phyloP scores from a whole-genome alignment of 2,797 vertebrate species.

The Oceanodroma leucorhoa region DNA sequence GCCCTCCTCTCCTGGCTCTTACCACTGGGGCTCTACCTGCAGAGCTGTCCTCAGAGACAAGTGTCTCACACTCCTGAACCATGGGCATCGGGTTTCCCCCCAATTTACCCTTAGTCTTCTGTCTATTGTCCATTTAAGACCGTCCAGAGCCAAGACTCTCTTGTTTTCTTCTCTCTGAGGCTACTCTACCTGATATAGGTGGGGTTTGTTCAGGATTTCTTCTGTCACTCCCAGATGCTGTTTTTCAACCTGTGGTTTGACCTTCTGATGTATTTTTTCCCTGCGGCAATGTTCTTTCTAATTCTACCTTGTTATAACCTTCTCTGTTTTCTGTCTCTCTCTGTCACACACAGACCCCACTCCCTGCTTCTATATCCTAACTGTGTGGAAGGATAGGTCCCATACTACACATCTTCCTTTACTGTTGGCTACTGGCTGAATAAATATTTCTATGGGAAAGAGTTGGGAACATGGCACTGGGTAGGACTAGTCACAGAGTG shows the following conservation, averaged over 20 bases:
- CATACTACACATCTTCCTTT: background rate
- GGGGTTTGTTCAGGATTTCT: background rate
- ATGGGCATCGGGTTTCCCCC: background rate
- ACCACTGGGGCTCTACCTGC: background rate
- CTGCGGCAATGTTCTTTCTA: background rate
- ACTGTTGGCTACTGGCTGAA: background rate
- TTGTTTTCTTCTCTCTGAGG: background rate
- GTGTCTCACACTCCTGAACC: rapidly evolving
- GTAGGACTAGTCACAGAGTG: background rate
- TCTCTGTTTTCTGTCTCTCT: background rate
- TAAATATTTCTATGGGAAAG: background rate
- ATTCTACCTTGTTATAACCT: background rate
- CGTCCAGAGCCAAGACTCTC: background rate
- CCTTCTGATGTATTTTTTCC: background rate
- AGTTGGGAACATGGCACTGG: background rate
- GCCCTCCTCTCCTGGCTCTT: background rate
- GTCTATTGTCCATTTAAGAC: background rate
- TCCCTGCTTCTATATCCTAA: background rate
- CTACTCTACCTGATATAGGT: background rate
- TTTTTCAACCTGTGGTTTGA: background rate
- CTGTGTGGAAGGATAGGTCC: background rate
- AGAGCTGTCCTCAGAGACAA: background rate
- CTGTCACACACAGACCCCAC: background rate
- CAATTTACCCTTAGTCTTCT: background rate
- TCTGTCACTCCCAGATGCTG: background rate